These are phyloP conservation scores for Pionites leucogaster DNA, from an alignment of 2,113 vertebrate species.

Conservation along the genomic window DNA sequence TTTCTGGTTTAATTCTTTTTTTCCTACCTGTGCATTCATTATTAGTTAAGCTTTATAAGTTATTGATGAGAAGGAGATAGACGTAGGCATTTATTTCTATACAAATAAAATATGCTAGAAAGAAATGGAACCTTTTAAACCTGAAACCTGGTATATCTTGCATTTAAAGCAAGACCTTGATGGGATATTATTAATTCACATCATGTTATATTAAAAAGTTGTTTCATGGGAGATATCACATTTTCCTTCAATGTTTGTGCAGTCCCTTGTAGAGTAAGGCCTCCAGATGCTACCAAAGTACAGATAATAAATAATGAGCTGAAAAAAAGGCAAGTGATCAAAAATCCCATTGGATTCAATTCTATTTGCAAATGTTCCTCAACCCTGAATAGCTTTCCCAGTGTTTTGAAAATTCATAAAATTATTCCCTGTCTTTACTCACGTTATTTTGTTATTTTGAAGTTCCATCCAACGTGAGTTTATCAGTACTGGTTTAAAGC, in stretches of 20 bases:
- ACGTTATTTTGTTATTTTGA: not conserved
- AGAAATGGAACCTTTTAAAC: not conserved
- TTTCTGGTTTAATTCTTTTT: not conserved
- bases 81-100: not conserved
- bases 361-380: not conserved
- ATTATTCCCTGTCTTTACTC: not conserved
- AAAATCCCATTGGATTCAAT: constrained; percentile 7
- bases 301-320: not conserved
- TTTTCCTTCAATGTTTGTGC: not conserved
- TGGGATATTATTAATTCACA: not conserved
- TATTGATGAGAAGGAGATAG: not conserved
- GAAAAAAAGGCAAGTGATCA: not conserved
- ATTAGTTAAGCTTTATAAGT: not conserved
- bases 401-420: not conserved
- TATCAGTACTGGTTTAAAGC: not conserved
- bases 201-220: constrained; percentile 1
- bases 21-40: not conserved
- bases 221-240: not conserved
- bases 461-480: not conserved
- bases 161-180: not conserved
- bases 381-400: not conserved
- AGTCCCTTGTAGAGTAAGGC: not conserved
- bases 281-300: constrained; percentile 20
- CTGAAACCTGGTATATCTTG: not conserved
- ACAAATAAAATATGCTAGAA: not conserved